Evolutionary conservation across 2,797 vertebrate genomes (phyloP).

Genomic region (Setipinna tenuifilis): DNA sequence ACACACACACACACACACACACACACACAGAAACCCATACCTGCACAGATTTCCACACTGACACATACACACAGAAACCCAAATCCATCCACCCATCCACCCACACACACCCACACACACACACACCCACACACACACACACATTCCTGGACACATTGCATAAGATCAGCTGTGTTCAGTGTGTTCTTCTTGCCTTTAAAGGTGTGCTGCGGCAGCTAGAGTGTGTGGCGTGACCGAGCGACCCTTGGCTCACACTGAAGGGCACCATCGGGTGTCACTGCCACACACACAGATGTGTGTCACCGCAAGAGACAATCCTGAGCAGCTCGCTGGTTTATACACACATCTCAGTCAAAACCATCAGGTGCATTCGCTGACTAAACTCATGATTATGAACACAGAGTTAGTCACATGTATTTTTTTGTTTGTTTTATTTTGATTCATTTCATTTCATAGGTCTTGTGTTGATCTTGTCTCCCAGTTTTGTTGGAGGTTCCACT

Average conservation of each 20-base stretch:
- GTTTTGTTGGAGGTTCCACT: too few relatives aligned
- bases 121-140: neutral
- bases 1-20: too few relatives aligned
- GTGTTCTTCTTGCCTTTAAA: conserved; percentile 13
- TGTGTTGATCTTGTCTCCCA: too few relatives aligned
- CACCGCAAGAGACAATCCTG: too few relatives aligned
- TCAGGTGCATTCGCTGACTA: too few relatives aligned
- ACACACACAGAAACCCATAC: neutral
- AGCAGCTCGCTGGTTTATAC: too few relatives aligned
- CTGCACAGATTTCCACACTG: neutral
- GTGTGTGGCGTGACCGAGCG: neutral
- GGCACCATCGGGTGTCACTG: neutral
- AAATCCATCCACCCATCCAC: neutral
- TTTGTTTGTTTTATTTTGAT: too few relatives aligned
- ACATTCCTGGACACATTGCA: neutral
- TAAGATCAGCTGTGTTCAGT: neutral
- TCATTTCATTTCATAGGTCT: too few relatives aligned
- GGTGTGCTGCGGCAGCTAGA: neutral
- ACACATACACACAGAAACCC: neutral
- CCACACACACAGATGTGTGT: neutral
- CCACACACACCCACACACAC: neutral
- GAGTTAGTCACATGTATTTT: too few relatives aligned
- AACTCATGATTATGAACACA: too few relatives aligned
- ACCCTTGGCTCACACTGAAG: neutral
- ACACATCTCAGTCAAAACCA: too few relatives aligned